phyloP scores from a whole-genome alignment of 2,888 invertebrate genomes.

The Entomobrya proxima region DNA sequence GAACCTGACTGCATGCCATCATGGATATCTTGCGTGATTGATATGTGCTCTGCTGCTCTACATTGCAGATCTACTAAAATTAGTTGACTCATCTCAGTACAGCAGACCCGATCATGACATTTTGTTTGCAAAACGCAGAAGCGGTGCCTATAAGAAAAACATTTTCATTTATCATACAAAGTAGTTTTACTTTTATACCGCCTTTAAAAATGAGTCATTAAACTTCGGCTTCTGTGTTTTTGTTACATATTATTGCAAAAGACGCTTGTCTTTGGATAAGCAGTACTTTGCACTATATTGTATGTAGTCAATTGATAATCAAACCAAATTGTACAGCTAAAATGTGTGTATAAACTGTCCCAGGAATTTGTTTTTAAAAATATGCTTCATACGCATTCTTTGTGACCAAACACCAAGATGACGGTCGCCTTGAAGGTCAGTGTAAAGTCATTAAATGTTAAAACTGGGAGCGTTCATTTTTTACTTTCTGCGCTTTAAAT shows the following conservation, averaged over 20 bases:
- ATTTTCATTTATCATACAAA: neutral
- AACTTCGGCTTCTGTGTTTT: neutral
- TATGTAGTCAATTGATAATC: neutral
- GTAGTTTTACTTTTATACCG: neutral
- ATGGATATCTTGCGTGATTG: neutral
- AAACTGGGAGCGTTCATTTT: neutral
- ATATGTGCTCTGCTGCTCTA: neutral
- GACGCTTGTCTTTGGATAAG: neutral
- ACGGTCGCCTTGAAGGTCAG: conserved; percentile 26
- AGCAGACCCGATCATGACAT: neutral
- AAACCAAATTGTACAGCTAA: neutral
- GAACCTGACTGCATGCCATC: no score
- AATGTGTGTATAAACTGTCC: neutral
- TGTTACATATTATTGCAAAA: neutral
- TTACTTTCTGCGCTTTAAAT: neutral
- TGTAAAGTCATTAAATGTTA: neutral
- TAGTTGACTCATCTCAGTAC: neutral
- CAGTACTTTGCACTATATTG: conserved; percentile 13
- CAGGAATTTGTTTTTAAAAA: neutral
- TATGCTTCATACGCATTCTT: neutral
- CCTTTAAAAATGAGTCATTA: conserved; percentile 3
- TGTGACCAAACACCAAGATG: neutral
- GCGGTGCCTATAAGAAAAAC: no score
- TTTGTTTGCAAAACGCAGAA: no score
- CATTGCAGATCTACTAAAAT: neutral